Conservation (phyloP, 2,888 invertebrate species). For the Dioctria linearis region DNA sequence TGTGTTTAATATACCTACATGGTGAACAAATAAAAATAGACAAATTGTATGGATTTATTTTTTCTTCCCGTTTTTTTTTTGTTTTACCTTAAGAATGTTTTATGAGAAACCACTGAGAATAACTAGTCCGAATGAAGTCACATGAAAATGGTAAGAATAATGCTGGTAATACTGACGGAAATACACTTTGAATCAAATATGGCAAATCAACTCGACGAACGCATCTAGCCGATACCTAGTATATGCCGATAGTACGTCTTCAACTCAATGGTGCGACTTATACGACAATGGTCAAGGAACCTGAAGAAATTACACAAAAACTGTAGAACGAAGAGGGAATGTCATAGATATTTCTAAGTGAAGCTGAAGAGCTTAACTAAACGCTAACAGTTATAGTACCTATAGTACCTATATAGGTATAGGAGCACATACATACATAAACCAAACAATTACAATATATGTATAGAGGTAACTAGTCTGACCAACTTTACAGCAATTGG, state of each 20-base stretch:
- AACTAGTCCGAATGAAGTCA: neutral
- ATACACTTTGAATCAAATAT: slow-evolving; percentile 39
- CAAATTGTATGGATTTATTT: too few relatives aligned
- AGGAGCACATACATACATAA: neutral
- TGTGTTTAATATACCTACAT: too few relatives aligned
- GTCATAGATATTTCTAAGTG: slow-evolving; percentile 38
- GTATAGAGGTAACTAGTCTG: neutral
- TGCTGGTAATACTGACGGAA: slow-evolving; percentile 39
- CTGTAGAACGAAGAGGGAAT: slow-evolving; percentile 21
- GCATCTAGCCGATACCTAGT: neutral
- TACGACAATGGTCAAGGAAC: slow-evolving; percentile 45
- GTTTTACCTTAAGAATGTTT: too few relatives aligned
- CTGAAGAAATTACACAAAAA: slow-evolving; percentile 27
- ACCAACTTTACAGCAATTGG: slow-evolving; percentile 42
- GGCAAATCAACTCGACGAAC: slow-evolving; percentile 40
- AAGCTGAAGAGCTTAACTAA: slow-evolving; percentile 41
- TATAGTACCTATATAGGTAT: neutral
- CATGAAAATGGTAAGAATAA: slow-evolving; percentile 9
- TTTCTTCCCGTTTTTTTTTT: too few relatives aligned
- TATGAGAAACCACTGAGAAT: too few relatives aligned
- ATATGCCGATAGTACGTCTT: slow-evolving; percentile 10
- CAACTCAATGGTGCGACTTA: slow-evolving; percentile 46
- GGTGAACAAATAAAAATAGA: too few relatives aligned
- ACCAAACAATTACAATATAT: too few relatives aligned
- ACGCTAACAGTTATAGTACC: slow-evolving; percentile 40